These are phyloP conservation scores for Tachyglossus aculeatus DNA, from an alignment of 2,797 vertebrate species.

Conservation along the genomic window DNA sequence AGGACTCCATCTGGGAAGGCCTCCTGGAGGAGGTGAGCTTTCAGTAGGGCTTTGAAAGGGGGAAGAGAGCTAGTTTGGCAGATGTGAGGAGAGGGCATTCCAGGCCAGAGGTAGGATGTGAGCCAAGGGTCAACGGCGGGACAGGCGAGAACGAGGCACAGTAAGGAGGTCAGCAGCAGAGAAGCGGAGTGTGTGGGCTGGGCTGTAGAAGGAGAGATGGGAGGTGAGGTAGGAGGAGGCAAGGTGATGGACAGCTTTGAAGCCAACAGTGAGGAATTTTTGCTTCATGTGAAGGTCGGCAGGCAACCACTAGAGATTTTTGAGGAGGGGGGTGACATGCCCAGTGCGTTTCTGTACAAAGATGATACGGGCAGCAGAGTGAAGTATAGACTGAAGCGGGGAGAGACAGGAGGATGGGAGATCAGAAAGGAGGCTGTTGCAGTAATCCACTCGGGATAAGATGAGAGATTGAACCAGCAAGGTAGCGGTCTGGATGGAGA, in stretches of 20 bases:
- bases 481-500: not conserved
- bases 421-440: not conserved
- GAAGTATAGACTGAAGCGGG: not conserved
- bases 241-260: not conserved
- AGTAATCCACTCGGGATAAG: not conserved
- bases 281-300: not conserved
- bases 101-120: too few relatives aligned
- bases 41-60: too few relatives aligned
- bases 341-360: not conserved
- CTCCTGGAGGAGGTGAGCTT: too few relatives aligned
- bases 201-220: too few relatives aligned
- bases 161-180: too few relatives aligned
- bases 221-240: not conserved
- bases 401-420: not conserved
- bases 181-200: too few relatives aligned
- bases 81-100: too few relatives aligned
- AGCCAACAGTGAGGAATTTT: not conserved
- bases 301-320: not conserved
- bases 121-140: too few relatives aligned
- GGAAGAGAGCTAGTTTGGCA: too few relatives aligned
- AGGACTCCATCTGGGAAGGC: too few relatives aligned
- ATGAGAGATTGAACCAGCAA: not conserved
- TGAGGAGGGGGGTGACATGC: not conserved
- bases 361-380: not conserved
- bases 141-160: too few relatives aligned